Base-by-base conservation (phyloP, 2,888 invertebrate genomes). In the Noctuana brunneofusca region DNA sequence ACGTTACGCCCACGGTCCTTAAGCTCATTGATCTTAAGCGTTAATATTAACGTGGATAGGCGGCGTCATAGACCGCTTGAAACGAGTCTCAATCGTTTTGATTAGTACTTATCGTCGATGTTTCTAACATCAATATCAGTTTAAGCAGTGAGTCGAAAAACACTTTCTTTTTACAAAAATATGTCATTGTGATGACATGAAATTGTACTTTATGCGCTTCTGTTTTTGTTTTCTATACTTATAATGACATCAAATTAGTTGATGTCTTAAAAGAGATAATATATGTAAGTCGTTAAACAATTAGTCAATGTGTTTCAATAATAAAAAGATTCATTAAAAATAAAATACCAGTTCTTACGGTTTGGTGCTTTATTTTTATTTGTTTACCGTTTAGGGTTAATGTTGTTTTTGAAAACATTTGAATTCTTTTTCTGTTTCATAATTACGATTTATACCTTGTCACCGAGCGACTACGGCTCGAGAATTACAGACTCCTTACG, bases 1-100 rank as follows among this genome's bases (percentile, higher is more conserved):
- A 82, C 80, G 85, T 78, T 81, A 84, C 89, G 86, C 89, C 89
- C 86, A 89, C 89, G 76, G 73, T 71, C 72, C 77, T 75, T 79
- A 79, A 79, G 78, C 81, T 80, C 84, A 86, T 88, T 88, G 87
- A 87, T 87, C 86, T 86, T 76, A 59, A 69, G 82, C 79, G 82
- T 83, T 87, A 87, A 87, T 83, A 80, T 84, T 77, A 78, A 80
- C 79, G 83, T 81, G 80, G 84, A 83, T 81, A 85, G 81, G 84
- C 82, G 79, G 81, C 76, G 80, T 79, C 73, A 76, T 75, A 75
- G n/a, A n/a, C n/a, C n/a, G n/a, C 76, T 73, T 66, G 72, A 79
- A 81, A 80, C 76, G 76, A 80, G 78, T 75, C 79, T 73, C 76
- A 73, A 76, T 75, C 75, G 73, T 75, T 71, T 74, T 73, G 71